phyloP scores from a whole-genome alignment of 2,888 invertebrate species.

The Strigamia maritima region DNA sequence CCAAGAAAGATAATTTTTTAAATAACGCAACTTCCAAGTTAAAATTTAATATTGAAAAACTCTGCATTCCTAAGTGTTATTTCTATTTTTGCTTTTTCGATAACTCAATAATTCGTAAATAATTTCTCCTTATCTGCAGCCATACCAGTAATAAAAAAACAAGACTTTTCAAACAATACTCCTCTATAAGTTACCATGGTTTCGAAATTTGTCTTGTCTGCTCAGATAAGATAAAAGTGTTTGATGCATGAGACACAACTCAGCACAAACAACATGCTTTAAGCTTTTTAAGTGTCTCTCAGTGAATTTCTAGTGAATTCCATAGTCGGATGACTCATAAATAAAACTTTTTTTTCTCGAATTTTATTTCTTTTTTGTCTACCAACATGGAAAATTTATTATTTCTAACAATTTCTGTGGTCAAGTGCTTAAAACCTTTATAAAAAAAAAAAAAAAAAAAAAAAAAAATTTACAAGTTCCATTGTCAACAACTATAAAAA shows the following conservation, averaged over 20 bases:
- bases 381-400: not conserved
- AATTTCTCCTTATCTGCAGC: not conserved
- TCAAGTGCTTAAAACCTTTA: not conserved
- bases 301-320: slow-evolving; percentile 27
- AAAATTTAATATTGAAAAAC: not conserved
- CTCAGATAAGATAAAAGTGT: slow-evolving; percentile 21
- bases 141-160: not conserved
- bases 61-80: not conserved
- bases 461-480: not conserved
- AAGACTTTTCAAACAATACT: not conserved
- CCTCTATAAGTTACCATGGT: slow-evolving; percentile 12
- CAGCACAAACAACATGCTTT: slow-evolving; percentile 22
- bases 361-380: not conserved
- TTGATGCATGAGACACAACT: slow-evolving; percentile 29
- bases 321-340: slow-evolving; percentile 12
- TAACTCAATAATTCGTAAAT: not conserved
- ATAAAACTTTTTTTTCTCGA: not conserved
- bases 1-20: not conserved
- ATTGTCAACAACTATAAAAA: not conserved
- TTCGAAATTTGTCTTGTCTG: slow-evolving; percentile 17
- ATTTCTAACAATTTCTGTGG: not conserved
- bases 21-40: not conserved
- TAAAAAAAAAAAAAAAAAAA: too few species aligned
- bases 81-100: slow-evolving; percentile 6
- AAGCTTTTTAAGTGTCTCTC: slow-evolving; percentile 3